These are phyloP conservation scores for Suillia variegata DNA, from an alignment of 2,888 invertebrate species.

Conservation along the genomic window DNA sequence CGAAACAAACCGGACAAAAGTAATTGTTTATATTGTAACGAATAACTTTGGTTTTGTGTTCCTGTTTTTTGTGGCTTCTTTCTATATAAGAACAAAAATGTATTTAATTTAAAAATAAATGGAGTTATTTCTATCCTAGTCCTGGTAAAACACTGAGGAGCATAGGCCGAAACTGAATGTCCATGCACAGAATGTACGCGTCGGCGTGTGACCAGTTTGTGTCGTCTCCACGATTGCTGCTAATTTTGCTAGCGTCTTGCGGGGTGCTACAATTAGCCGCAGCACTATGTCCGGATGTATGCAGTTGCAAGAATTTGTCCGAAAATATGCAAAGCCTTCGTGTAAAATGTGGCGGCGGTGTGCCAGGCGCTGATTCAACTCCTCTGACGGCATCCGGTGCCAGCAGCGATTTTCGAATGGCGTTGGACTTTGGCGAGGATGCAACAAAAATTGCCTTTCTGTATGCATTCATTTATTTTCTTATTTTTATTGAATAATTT, in stretches of 20 bases:
- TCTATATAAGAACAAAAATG: too few relatives aligned
- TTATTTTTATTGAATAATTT: neutral
- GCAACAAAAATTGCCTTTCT: constrained; percentile 45
- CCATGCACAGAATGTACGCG: too few relatives aligned
- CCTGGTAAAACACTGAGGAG: too few relatives aligned
- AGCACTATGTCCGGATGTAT: constrained; percentile 50
- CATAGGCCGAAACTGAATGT: too few relatives aligned
- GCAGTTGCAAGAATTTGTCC: constrained; percentile 49
- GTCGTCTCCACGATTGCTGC: neutral
- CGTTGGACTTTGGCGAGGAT: constrained; percentile 52
- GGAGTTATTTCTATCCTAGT: too few relatives aligned
- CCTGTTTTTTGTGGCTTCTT: neutral
- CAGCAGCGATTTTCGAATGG: too few relatives aligned
- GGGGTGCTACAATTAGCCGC: too few relatives aligned
- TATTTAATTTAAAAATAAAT: too few relatives aligned
- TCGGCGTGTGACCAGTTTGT: too few relatives aligned
- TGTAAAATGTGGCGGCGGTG: constrained; percentile 53
- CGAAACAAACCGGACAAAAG: too few relatives aligned
- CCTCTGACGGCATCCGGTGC: constrained; percentile 50
- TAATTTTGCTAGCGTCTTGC: neutral
- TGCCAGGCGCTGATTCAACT: too few relatives aligned
- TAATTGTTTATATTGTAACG: constrained; percentile 5
- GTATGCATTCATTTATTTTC: constrained; percentile 31
- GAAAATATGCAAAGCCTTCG: constrained; percentile 49
- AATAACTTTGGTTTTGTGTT: constrained; percentile 9